Percentiles rank a stretch among this genome's conserved stretches.
phyloP scores from a whole-genome alignment of 2,888 invertebrate species.

The Pecten maximus region DNA sequence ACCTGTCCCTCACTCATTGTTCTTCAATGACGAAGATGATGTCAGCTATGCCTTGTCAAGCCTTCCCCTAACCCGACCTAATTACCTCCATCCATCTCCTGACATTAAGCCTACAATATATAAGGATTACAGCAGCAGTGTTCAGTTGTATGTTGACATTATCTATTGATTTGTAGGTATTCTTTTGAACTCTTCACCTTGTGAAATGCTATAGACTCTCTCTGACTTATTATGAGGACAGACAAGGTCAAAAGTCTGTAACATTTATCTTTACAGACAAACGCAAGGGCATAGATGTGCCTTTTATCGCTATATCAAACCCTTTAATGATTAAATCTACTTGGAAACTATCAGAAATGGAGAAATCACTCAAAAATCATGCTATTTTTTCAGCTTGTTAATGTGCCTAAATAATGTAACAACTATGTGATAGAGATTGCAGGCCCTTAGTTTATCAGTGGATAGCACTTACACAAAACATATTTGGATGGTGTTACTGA shows the following conservation, averaged over 20 bases:
- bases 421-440: background rate
- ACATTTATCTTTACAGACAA: background rate
- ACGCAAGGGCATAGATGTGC: background rate
- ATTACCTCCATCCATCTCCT: background rate
- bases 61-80: background rate
- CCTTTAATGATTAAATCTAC: background rate
- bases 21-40: no score
- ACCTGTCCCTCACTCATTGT: no score
- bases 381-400: background rate
- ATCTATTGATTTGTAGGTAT: background rate
- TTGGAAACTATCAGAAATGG: background rate
- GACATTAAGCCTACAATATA: background rate
- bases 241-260: background rate
- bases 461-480: background rate
- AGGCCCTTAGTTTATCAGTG: background rate
- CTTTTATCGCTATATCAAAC: background rate
- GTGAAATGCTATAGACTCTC: background rate
- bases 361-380: background rate
- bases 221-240: background rate
- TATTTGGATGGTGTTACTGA: background rate
- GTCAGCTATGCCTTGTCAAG: no score
- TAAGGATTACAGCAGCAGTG: background rate
- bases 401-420: background rate
- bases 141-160: background rate
- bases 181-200: background rate